These are phyloP conservation scores for Lepidurus apus DNA, from an alignment of 1,140 invertebrate genomes.

Conservation along the genomic window DNA sequence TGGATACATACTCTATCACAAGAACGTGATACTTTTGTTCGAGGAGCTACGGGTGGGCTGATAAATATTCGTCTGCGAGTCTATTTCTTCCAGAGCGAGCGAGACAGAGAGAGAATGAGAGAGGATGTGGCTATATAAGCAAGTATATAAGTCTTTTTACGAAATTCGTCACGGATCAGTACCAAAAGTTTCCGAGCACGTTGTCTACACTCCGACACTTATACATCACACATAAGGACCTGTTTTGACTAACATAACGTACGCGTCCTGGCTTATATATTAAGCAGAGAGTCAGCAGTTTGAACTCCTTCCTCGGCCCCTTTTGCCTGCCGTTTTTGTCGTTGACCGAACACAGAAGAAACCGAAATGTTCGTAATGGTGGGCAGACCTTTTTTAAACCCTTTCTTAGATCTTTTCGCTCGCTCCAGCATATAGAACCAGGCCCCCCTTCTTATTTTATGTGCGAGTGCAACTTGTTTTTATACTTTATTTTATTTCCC, in stretches of 20 bases:
- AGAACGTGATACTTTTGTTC: conserved; percentile 13
- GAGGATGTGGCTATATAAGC: background rate
- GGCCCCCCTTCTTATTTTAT: conserved; percentile 9
- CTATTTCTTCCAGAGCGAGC: background rate
- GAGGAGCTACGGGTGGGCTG: conserved; percentile 20
- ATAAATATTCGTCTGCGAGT: conserved; percentile 1
- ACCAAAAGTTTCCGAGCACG: background rate
- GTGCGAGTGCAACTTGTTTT: conserved; percentile 21
- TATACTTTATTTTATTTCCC: background rate
- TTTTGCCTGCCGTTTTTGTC: conserved; percentile 3
- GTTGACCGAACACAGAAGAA: background rate
- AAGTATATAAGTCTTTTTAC: background rate
- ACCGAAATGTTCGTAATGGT: conserved; percentile 10
- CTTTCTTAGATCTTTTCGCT: background rate
- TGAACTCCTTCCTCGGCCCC: background rate
- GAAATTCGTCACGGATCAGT: conserved; percentile 13
- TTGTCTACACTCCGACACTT: background rate
- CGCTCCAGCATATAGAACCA: background rate
- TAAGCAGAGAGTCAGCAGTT: conserved; percentile 2
- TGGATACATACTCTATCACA: conserved; percentile 1
- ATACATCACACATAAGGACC: background rate
- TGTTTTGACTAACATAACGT: conserved; percentile 8
- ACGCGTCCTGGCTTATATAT: conserved; percentile 6
- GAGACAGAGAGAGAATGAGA: background rate
- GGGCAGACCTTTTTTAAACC: background rate